phyloP scores from a whole-genome alignment of 1,140 invertebrate genomes.

The Drosophila yakuba region DNA sequence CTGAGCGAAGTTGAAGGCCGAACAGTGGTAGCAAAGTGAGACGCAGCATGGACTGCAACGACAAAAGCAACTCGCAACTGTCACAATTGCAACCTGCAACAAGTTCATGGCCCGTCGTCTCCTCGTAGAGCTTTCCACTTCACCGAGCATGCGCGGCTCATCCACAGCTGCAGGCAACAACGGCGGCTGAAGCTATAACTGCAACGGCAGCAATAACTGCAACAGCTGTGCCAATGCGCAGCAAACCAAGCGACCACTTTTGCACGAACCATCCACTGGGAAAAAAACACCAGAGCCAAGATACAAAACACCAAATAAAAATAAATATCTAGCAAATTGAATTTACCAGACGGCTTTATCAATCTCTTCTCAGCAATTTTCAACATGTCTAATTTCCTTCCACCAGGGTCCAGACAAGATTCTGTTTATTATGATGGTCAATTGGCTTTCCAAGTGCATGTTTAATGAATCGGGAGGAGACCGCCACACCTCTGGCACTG shows the following conservation, averaged over 20 bases:
- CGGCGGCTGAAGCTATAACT: slow-evolving; percentile 17
- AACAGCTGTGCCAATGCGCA: slow-evolving; percentile 61
- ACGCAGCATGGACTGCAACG: slow-evolving; percentile 4
- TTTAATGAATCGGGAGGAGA: slow-evolving; percentile 3
- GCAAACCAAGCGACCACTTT: slow-evolving; percentile 73
- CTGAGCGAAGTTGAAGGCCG: slow-evolving; percentile 34
- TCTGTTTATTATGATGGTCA: too few species aligned
- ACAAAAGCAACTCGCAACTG: slow-evolving; percentile 47
- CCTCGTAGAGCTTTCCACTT: slow-evolving; percentile 56
- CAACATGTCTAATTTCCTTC: too few species aligned
- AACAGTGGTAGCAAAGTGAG: slow-evolving; percentile 13
- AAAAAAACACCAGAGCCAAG: background rate
- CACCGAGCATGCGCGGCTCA: slow-evolving; percentile 57
- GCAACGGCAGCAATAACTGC: slow-evolving; percentile 26
- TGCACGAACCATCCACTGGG: slow-evolving; percentile 37
- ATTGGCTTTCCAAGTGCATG: slow-evolving; percentile 5
- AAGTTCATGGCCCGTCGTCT: slow-evolving; percentile 61
- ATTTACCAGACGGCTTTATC: too few species aligned
- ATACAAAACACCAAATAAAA: background rate
- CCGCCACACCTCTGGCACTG: slow-evolving; percentile 58
- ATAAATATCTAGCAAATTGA: too few species aligned
- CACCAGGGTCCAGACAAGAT: too few species aligned
- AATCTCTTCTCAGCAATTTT: too few species aligned
- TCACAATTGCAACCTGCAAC: slow-evolving; percentile 61
- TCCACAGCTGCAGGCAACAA: slow-evolving; percentile 48